Evolutionary conservation across 2,113 vertebrate genomes (phyloP), one percentile per base, ranked within the genome.

Genomic region (Peromyscus maniculatus): DNA sequence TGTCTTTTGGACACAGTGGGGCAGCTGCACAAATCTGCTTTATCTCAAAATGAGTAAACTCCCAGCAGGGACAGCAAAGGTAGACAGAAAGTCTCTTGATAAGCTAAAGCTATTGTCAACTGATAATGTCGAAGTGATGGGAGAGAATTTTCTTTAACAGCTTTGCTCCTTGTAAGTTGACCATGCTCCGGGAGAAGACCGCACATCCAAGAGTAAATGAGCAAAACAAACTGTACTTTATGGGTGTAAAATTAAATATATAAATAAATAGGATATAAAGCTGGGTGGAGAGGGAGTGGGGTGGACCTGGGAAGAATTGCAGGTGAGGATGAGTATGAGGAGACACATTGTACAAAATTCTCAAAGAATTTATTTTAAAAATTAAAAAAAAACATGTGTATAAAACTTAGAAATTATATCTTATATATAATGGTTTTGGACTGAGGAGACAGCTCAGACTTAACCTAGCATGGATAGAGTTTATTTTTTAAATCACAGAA

Each of bases 291-390:
- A 43, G 21, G n/a, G 36, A 74, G 22, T 24, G 21, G n/a, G 8
- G 9, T 74, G 19, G 36, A 39, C 36, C 21, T 59, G 6, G 36
- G 33, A 52, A 4, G 52, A 36, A 11, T 55, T n/a, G 10, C 52
- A 57, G 19, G 3, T 13, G 33, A 83, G 22, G 22, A 39, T 39
- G 3, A 83, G 36, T 39, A 15, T 82, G 36, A 83, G 39, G 22
- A 8, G 8, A 39, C 36, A 62, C 33, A 3, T 1, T 62, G 6
- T 26, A 62, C 5, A 83, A 39, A 59, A 83, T 62, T 26, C 22
- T 59, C n/a, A 97, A 96, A 96, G 80, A 94, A 96, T 62, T n/a
- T 5, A 22, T 62, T 26, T 83, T 83, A 11, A 62, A 39, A 83
- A 43, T 46, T 75, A 9, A 33, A 62, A 82, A 62, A 43, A 6